Conservation (phyloP, 2,113 vertebrate genomes). For the Notarius lentiginosus region DNA sequence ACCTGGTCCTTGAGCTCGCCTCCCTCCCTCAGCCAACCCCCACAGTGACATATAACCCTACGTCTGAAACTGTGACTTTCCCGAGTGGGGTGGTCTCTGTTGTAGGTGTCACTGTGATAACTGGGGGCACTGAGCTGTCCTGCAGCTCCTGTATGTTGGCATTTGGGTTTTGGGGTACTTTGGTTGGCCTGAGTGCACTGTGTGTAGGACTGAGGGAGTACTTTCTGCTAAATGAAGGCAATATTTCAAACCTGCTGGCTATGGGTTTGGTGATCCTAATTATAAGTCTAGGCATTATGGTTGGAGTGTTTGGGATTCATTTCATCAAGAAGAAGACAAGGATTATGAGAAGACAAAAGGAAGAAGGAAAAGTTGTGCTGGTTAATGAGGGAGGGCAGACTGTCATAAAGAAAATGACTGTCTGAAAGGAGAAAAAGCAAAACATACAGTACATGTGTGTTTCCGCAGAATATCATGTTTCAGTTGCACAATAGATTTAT, state of each 20-base stretch:
- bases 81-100: constrained; percentile 70
- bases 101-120: constrained; percentile 71
- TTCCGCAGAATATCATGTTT: too few species aligned
- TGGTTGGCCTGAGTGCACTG: constrained; percentile 69
- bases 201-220: constrained; percentile 71
- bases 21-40: constrained; percentile 43
- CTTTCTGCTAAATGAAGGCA: background rate
- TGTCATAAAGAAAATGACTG: constrained; percentile 72
- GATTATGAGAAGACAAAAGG: constrained; percentile 28
- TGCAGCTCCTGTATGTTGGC: constrained; percentile 74
- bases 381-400: constrained; percentile 55
- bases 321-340: constrained; percentile 61
- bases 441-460: background rate
- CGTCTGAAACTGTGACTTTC: constrained; percentile 66
- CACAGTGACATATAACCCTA: constrained; percentile 65
- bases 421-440: constrained; percentile 53
- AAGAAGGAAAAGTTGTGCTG: constrained; percentile 70
- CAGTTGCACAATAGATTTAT: too few species aligned
- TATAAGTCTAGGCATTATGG: constrained; percentile 55
- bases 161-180: constrained; percentile 72
- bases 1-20: constrained; percentile 62
- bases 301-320: constrained; percentile 52
- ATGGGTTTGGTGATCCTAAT: constrained; percentile 61
- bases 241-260: constrained; percentile 63
- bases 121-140: constrained; percentile 72